Conservation (phyloP, 2,888 invertebrate species). For the Nematopogon swammerdamellus region DNA sequence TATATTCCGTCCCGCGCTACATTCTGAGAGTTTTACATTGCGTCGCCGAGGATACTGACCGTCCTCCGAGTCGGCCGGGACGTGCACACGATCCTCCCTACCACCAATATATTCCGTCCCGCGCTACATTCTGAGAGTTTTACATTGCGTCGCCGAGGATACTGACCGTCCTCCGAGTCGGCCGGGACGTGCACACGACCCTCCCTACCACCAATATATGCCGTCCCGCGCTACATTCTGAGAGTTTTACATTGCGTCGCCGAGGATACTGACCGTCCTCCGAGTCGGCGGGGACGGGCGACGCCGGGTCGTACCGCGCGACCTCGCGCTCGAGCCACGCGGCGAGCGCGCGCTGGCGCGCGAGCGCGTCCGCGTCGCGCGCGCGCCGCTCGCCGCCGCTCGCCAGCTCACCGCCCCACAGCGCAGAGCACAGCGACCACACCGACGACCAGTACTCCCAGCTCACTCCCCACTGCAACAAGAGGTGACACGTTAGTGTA, state of each 20-base stretch:
- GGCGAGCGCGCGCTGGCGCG: conserved; percentile 25
- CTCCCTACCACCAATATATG: no score
- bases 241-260: no score
- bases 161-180: conserved; percentile 24
- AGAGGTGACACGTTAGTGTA: no score
- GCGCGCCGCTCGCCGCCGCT: conserved; percentile 43
- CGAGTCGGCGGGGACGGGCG: conserved; percentile 6
- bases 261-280: conserved; percentile 33
- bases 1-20: no score
- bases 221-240: no score
- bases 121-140: no score
- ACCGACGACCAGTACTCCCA: conserved; percentile 52
- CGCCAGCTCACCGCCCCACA: conserved; percentile 79
- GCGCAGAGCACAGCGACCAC: conserved; percentile 74
- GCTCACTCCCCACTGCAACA: conserved; percentile 29
- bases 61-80: conserved; percentile 21
- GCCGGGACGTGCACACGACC: no score
- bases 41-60: no score
- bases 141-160: no score
- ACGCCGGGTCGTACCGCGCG: conserved; percentile 19
- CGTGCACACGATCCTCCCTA: no score
- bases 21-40: no score
- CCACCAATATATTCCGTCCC: no score
- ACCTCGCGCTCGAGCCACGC: conserved; percentile 29
- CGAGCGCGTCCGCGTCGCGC: conserved; percentile 25